phyloP scores from a whole-genome alignment of 2,797 vertebrate genomes.

The Carapus acus region DNA sequence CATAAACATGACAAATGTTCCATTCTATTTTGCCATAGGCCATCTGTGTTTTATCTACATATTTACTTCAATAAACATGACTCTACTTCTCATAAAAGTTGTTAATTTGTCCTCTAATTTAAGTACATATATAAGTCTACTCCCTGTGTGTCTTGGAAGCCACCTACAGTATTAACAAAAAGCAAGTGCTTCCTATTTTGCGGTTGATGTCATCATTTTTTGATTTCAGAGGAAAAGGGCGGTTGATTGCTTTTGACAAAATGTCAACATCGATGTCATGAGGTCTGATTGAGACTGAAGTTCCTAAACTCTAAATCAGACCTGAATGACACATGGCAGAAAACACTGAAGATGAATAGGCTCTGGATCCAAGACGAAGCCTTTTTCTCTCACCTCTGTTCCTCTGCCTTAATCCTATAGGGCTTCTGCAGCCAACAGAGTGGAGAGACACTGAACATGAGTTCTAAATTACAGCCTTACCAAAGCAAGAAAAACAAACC shows the following conservation, averaged over 20 bases:
- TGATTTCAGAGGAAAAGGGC: conserved; percentile 28
- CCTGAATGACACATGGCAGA: conserved; percentile 59
- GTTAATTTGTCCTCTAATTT: conserved; percentile 37
- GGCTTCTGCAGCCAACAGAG: conserved; percentile 56
- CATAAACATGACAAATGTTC: no score
- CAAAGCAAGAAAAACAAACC: conserved; percentile 72
- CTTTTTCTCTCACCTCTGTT: conserved; percentile 58
- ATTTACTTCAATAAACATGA: conserved; percentile 30
- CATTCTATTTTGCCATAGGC: no score
- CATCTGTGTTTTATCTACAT: no score
- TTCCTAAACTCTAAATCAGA: conserved; percentile 44
- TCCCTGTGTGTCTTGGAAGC: conserved; percentile 21
- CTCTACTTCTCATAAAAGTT: conserved; percentile 18
- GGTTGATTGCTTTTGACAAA: conserved; percentile 54
- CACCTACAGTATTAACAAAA: conserved; percentile 44
- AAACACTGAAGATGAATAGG: conserved; percentile 37
- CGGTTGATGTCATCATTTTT: conserved; percentile 53
- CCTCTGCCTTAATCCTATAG: conserved; percentile 57
- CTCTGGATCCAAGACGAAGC: conserved; percentile 50
- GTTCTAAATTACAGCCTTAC: conserved; percentile 71
- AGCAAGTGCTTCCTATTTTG: conserved; percentile 44
- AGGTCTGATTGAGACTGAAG: conserved; percentile 54
- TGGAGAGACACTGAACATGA: conserved; percentile 69
- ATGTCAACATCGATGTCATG: conserved; percentile 56
- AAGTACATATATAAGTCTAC: conserved; percentile 30